phyloP scores from a whole-genome alignment of 2,113 vertebrate genomes.

The Thryonomys swinderianus region DNA sequence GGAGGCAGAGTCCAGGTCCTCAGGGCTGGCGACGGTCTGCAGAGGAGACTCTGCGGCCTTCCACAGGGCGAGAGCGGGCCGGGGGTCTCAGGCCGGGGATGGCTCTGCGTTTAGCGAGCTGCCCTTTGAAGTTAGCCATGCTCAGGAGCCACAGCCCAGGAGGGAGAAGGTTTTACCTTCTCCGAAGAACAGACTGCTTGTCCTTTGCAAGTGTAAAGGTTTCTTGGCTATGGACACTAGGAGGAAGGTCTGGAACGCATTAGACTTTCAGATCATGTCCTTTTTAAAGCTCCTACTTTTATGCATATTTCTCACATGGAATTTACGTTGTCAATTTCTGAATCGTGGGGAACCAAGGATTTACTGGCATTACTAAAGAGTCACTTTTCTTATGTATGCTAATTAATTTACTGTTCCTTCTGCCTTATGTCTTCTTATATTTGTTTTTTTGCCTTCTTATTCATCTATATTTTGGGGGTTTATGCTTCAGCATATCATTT shows the following conservation, averaged over 20 bases:
- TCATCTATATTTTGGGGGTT: neutral
- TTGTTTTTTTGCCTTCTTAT: constrained; percentile 17
- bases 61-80: neutral
- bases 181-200: neutral
- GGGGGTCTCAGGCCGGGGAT: neutral
- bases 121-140: neutral
- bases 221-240: neutral
- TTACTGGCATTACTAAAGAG: neutral
- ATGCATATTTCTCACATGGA: neutral
- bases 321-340: neutral
- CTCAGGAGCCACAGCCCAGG: neutral
- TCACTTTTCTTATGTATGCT: neutral
- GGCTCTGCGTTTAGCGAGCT: neutral
- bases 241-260: neutral
- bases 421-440: neutral
- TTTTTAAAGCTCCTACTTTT: neutral
- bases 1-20: neutral
- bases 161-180: neutral
- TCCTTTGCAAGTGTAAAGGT: neutral
- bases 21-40: neutral
- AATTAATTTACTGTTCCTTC: neutral
- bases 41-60: neutral
- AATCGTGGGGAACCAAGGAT: neutral
- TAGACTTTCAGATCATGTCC: neutral
- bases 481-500: neutral